These are phyloP conservation scores for Oxygymnocypris stewartii DNA, from an alignment of 2,113 vertebrate genomes.

Conservation along the genomic window DNA sequence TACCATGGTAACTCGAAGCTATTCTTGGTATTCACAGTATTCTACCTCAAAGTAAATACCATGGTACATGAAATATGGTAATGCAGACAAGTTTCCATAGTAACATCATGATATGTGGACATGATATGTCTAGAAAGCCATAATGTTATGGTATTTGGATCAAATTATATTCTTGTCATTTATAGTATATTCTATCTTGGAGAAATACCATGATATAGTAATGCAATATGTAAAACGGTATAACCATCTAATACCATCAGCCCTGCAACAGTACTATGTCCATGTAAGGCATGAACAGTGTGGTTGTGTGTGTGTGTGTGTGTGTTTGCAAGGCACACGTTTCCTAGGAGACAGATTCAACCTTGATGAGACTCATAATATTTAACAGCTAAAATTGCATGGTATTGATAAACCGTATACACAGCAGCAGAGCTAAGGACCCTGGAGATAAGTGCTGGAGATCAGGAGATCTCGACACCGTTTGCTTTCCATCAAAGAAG, in stretches of 20 bases:
- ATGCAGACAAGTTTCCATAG: slow-evolving; percentile 11
- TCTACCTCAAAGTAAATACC: neutral
- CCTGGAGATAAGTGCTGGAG: neutral
- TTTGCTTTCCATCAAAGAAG: slow-evolving; percentile 17
- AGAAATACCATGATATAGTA: neutral
- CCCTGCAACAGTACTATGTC: neutral
- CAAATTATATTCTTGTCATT: neutral
- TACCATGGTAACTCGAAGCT: neutral
- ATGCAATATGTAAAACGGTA: neutral
- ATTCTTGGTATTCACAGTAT: neutral
- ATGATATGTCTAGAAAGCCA: neutral
- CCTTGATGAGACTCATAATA: slow-evolving; percentile 29
- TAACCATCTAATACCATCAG: neutral
- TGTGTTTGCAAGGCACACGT: slow-evolving; percentile 8
- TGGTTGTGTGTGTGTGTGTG: neutral
- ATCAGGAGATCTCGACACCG: neutral
- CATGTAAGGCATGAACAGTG: neutral
- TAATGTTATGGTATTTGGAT: neutral
- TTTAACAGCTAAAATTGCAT: slow-evolving; percentile 42
- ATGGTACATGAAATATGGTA: neutral
- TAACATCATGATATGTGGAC: neutral
- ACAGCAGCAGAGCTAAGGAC: neutral
- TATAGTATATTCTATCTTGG: neutral
- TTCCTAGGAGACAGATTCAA: slow-evolving; percentile 23
- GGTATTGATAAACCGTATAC: slow-evolving; percentile 30